Conservation (phyloP, 2,797 vertebrate species). For the Gambelia wislizenii region DNA sequence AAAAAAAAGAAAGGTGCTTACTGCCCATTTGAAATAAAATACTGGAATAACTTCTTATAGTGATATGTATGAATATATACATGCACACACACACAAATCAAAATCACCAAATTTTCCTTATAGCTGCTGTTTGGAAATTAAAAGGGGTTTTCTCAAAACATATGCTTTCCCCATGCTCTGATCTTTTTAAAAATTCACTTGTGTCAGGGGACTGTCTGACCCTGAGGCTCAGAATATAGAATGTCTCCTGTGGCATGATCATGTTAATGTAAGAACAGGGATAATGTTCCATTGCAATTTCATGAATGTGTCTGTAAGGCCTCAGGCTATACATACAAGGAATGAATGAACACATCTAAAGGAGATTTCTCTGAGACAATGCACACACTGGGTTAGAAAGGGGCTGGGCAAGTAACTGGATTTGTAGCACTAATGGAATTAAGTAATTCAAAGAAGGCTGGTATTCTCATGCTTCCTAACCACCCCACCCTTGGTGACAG, state of each 20-base stretch:
- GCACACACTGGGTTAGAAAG: accelerated
- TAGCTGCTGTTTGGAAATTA: neutral
- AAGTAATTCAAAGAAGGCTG: neutral
- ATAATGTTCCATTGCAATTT: accelerated
- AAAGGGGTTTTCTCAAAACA: constrained; percentile 1
- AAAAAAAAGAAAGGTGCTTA: neutral
- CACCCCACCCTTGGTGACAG: too few relatives aligned
- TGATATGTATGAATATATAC: neutral
- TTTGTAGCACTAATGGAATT: accelerated
- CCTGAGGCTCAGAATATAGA: accelerated
- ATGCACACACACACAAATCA: neutral
- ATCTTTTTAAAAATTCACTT: constrained; percentile 2
- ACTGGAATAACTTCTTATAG: neutral
- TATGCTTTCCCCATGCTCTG: constrained; percentile 2
- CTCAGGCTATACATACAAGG: neutral
- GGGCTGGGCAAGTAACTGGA: neutral
- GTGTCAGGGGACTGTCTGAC: accelerated
- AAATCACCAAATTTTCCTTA: neutral
- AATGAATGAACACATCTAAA: constrained; percentile 12
- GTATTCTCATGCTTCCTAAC: neutral
- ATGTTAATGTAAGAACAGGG: accelerated
- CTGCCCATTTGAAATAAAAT: neutral
- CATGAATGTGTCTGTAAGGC: neutral
- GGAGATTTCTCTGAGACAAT: neutral
- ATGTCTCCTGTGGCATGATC: accelerated